phyloP scores from a whole-genome alignment of 2,888 invertebrate species.

The Philopedon plagiatum region DNA sequence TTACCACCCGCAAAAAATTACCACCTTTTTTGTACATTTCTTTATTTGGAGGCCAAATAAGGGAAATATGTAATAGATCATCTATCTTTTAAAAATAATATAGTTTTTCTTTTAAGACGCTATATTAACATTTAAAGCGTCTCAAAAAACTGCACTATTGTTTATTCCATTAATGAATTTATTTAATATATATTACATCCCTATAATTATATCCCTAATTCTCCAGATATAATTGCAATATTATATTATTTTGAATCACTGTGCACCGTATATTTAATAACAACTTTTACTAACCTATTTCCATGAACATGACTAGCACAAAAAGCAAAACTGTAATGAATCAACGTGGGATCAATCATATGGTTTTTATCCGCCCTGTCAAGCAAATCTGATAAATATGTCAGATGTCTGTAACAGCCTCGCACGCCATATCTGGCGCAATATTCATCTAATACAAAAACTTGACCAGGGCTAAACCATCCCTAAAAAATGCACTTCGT shows the following conservation, averaged over 20 bases:
- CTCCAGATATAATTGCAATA: no score
- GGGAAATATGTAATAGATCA: no score
- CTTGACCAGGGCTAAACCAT: conserved; percentile 99
- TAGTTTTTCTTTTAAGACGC: no score
- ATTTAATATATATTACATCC: no score
- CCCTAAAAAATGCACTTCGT: conserved; percentile 84
- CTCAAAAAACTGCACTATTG: no score
- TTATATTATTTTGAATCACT: conserved; percentile 26
- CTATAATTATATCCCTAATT: no score
- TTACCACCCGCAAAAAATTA: no score
- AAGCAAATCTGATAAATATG: conserved; percentile 94
- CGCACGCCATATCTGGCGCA: conserved; percentile 98
- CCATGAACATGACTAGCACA: conserved; percentile 99
- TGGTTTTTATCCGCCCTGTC: conserved; percentile 93
- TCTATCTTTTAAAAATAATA: no score
- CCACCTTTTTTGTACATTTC: no score
- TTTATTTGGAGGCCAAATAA: no score
- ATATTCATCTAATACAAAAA: conserved; percentile 98
- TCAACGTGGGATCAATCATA: conserved; percentile 98
- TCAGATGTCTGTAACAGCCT: conserved; percentile 96
- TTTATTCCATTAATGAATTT: no score
- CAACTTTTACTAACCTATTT: conserved; percentile 84
- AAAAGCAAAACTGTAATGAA: conserved; percentile 99
- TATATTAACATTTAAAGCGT: no score
- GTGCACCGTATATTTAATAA: conserved; percentile 23